Base-by-base conservation (phyloP, 2,113 vertebrate species). In the Podilymbus podiceps region DNA sequence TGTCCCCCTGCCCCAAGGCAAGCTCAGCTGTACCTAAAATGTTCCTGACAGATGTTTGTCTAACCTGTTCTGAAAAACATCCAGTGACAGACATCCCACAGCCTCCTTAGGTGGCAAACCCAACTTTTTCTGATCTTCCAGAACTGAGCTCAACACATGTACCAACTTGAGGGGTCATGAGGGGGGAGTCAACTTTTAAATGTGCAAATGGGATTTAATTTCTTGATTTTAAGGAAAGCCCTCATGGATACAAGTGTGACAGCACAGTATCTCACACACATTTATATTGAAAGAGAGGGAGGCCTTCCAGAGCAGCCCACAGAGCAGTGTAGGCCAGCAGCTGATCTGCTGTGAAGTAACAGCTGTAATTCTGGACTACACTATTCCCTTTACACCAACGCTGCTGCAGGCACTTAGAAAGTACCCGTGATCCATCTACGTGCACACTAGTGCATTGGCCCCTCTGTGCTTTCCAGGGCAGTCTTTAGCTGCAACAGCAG, bases 41-140 rank as follows among this genome's bases (percentile, higher is more conserved):
- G 53, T 46, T 79, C 33, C 69, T 95, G 89, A 78, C 79, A 96
- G 66, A 62, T 85, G 67, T 95, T 88, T 90, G 38, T 88, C 71
- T 75, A 92, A 85, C 66, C 31, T 67, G 23, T 58, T 85, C 71
- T 44, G n/a, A 62, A 66, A 81, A 92, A 62, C 12, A 53, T 23
- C 35, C 50, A 55, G 40, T 1, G 4, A 27, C 20, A 74, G 46
- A 66, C 33, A 56, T 42, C 27, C 22, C 47, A 62, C 1, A 0
- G 47, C 14, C 28, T 67, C 12, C 55, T 66, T 60, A 62, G 38
- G 11, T 5, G 3, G 14, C 27, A 83, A 69, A 83, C 93, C 42
- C 28, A 82, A 35, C 8, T 75, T 89, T 15, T 83, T 40, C 25
- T 69, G 6, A 38, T 47, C 28, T 90, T 77, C 24, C 63, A 88